Evolutionary conservation across 1,140 invertebrate species (phyloP), one percentile per base, ranked within the genome.

Genomic region (Ostrea edulis): DNA sequence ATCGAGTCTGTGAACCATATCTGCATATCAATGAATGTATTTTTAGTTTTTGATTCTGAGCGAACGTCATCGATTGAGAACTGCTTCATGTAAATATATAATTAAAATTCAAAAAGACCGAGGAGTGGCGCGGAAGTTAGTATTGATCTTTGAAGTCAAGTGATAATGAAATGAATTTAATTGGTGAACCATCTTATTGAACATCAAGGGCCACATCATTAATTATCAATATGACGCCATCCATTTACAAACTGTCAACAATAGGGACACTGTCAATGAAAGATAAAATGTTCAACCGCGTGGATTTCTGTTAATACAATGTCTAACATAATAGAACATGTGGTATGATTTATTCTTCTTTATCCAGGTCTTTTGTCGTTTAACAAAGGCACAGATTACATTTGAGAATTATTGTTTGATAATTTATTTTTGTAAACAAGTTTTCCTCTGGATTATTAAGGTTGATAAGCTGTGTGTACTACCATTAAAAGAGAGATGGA

Each of bases 71-170:
- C 29, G 68, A 77, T 77, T 77, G 68, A 77, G 29, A 77, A 77
- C 68, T 77, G 29, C 22, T 77, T 77, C 68, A 77, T 25, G 68
- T 77, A 77, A 77, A 35, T 25, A 29, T 35, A 14, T 77, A 25
- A 29, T 77, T 77, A 77, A 77, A 77, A 77, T 77, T 77, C 68
- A 35, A 77, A 77, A 35, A 20, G 14, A 29, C 11, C 11, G 22
- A 29, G 68, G 68, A 77, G 68, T 77, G 68, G 68, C 68, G 29
- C 25, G 68, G 68, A 77, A 77, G 68, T 25, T 25, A 35, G 68
- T 2, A 77, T 77, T 77, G 68, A 77, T 77, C 29, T 77, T 35
- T 5, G 25, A 9, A 25, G 8, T 2, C 22, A 35, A 12, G 17
- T 20, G 25, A 77, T 71, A 12, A 29, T 68, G 25, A 12, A 22